These are phyloP conservation scores for Smutsia temminckii DNA, from an alignment of 2,797 vertebrate genomes.

Conservation along the genomic window DNA sequence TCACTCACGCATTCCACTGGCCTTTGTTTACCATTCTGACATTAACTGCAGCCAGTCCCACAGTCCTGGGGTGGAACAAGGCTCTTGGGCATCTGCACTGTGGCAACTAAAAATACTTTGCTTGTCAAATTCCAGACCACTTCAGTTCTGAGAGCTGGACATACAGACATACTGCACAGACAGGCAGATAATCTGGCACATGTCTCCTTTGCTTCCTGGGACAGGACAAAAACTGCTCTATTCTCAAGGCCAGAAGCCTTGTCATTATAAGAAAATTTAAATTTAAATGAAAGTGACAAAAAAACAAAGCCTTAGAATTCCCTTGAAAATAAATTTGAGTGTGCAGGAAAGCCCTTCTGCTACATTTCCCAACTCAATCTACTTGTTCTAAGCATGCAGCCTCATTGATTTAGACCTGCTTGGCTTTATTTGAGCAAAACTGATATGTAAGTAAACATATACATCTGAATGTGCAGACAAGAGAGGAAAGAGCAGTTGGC, in stretches of 20 bases:
- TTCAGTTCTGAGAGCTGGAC: neutral
- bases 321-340: neutral
- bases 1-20: neutral
- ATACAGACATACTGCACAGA: neutral
- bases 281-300: neutral
- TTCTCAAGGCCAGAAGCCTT: neutral
- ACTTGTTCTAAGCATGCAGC: rapidly evolving
- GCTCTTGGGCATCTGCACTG: neutral
- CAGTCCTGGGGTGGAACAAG: neutral
- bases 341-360: neutral
- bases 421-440: neutral
- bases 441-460: neutral
- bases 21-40: neutral
- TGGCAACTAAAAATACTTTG: neutral
- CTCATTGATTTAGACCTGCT: rapidly evolving
- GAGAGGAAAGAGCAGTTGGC: too few species aligned
- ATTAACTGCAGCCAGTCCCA: neutral
- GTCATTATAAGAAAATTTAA: neutral
- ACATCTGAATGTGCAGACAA: too few species aligned
- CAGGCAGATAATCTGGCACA: neutral
- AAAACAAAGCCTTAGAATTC: neutral
- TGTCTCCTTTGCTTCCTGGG: neutral
- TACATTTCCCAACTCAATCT: neutral
- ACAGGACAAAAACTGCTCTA: neutral
- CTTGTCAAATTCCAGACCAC: neutral